phyloP scores from a whole-genome alignment of 2,888 invertebrate genomes.

The Drosophila kanekoi region DNA sequence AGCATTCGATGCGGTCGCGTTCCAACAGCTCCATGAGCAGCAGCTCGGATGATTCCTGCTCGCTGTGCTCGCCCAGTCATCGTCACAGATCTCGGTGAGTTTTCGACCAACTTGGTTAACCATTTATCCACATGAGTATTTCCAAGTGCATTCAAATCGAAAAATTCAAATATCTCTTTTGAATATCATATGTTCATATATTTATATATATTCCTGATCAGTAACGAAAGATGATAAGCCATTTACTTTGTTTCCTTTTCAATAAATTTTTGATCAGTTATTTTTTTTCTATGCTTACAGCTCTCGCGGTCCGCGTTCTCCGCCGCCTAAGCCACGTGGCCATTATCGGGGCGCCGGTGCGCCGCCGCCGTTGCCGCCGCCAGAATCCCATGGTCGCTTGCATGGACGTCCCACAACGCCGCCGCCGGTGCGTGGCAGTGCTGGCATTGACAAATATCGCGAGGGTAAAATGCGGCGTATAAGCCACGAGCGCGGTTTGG shows the following conservation, averaged over 20 bases:
- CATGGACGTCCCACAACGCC: constrained; percentile 83
- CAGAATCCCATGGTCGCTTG: constrained; percentile 79
- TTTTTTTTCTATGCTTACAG: constrained; percentile 27
- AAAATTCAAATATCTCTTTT: no score
- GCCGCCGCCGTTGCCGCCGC: constrained; percentile 66
- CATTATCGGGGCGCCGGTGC: constrained; percentile 79
- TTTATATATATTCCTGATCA: no score
- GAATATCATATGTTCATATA: no score
- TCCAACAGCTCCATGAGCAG: constrained; percentile 92
- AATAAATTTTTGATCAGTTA: not conserved
- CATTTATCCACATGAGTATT: no score
- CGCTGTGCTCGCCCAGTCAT: constrained; percentile 90
- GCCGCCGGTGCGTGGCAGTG: constrained; percentile 66
- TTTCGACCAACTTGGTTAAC: no score
- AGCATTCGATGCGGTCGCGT: constrained; percentile 87
- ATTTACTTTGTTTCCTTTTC: not conserved
- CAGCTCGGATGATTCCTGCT: constrained; percentile 93
- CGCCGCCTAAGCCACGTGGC: constrained; percentile 83
- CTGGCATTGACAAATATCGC: constrained; percentile 81
- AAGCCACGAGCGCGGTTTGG: constrained; percentile 75
- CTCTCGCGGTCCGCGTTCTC: constrained; percentile 83
- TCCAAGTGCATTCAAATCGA: no score
- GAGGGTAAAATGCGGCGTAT: constrained; percentile 80
- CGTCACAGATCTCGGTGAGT: constrained; percentile 84
- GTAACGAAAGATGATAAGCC: no score